A percentile compares a stretch with the other conserved stretches of the same genome.
Evolutionary conservation across 2,888 invertebrate genomes (phyloP).

Genomic region (Argyresthia goedartella): DNA sequence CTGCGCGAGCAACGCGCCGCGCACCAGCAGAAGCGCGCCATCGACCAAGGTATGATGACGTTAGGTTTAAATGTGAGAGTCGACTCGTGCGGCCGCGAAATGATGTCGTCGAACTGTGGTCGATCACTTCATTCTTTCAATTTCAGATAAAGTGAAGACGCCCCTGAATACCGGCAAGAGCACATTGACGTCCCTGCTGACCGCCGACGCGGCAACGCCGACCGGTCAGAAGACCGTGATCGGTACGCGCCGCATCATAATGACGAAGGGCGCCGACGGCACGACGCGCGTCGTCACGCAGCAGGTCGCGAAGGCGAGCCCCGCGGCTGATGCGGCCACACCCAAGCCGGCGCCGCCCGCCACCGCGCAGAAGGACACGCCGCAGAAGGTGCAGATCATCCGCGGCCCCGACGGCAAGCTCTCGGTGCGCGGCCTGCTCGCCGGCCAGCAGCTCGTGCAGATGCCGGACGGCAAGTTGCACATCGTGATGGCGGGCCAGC

Average conservation of each 20-base stretch:
- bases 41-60: slow-evolving; percentile 76
- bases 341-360: slow-evolving; percentile 52
- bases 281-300: slow-evolving; percentile 75
- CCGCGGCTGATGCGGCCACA: slow-evolving; percentile 46
- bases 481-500: slow-evolving; percentile 78
- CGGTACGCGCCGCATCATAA: slow-evolving; percentile 76
- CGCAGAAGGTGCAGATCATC: slow-evolving; percentile 90
- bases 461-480: slow-evolving; percentile 95
- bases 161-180: slow-evolving; percentile 73
- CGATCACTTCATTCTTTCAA: too few relatives aligned
- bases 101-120: too few relatives aligned
- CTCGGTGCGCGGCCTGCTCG: slow-evolving; percentile 90
- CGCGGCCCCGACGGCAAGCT: slow-evolving; percentile 92
- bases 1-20: slow-evolving; percentile 89
- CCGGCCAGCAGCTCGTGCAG: slow-evolving; percentile 93
- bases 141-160: slow-evolving; percentile 48
- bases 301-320: slow-evolving; percentile 65
- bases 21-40: slow-evolving; percentile 87
- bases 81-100: too few relatives aligned
- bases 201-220: slow-evolving; percentile 55
- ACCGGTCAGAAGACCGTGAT: slow-evolving; percentile 76
- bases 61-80: too few relatives aligned
- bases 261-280: slow-evolving; percentile 81
- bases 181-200: slow-evolving; percentile 76
- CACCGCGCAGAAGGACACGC: slow-evolving; percentile 56